phyloP scores from a whole-genome alignment of 2,113 vertebrate species.

The Chauna torquata region DNA sequence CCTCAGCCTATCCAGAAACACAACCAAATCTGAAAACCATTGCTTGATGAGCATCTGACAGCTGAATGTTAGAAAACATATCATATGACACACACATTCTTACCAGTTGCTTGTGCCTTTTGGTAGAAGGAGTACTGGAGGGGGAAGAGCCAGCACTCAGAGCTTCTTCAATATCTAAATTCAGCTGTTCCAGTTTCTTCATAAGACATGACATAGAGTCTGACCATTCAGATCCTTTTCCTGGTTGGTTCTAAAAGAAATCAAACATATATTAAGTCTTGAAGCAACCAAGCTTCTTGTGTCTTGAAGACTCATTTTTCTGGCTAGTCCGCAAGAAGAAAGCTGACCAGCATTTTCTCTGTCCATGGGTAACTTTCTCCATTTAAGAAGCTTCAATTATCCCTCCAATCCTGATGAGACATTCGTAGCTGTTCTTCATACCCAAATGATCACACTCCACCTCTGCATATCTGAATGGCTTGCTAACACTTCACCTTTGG shows the following conservation, averaged over 20 bases:
- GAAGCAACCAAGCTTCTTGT: background rate
- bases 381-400: slow-evolving; percentile 14
- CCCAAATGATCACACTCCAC: background rate
- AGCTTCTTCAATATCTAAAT: slow-evolving; percentile 88
- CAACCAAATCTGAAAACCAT: background rate
- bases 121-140: slow-evolving; percentile 73
- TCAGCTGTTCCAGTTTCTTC: slow-evolving; percentile 85
- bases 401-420: background rate
- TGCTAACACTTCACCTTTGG: background rate
- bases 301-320: background rate
- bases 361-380: background rate
- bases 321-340: background rate
- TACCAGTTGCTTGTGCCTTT: slow-evolving; percentile 76
- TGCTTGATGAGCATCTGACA: background rate
- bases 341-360: background rate
- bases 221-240: slow-evolving; percentile 76
- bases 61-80: background rate
- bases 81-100: background rate
- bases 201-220: slow-evolving; percentile 85
- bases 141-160: slow-evolving; percentile 82
- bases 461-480: background rate
- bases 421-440: background rate
- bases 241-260: slow-evolving; percentile 53
- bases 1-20: background rate
- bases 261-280: background rate